Percentiles rank a stretch among this genome's conserved stretches.
These are phyloP conservation scores for Lasiurus borealis DNA, from an alignment of 2,113 vertebrate species.

Conservation along the genomic window DNA sequence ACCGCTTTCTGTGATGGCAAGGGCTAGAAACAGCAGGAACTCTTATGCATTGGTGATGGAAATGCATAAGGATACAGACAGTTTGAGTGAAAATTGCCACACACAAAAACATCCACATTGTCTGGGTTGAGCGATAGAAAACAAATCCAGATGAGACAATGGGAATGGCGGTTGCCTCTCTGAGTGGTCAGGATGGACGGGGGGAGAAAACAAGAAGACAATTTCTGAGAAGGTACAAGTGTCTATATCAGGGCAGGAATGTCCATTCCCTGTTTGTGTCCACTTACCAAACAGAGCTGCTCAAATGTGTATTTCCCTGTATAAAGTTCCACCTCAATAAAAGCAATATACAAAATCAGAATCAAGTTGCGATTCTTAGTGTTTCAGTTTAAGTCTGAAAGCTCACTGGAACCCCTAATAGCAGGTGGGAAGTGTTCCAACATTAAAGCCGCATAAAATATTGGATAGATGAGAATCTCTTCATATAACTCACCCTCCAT, in stretches of 20 bases:
- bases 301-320: not conserved
- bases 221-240: not conserved
- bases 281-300: not conserved
- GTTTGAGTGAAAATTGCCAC: not conserved
- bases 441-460: not conserved
- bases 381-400: not conserved
- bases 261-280: rapidly evolving
- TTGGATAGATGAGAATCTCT: not conserved
- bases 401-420: not conserved
- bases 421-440: not conserved
- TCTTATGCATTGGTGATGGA: not conserved
- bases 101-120: not conserved
- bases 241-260: not conserved
- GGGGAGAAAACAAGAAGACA: too few relatives aligned
- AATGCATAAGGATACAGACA: not conserved
- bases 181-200: not conserved
- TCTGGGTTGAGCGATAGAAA: not conserved
- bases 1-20: not conserved
- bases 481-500: rapidly evolving
- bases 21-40: too few relatives aligned
- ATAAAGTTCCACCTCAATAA: not conserved
- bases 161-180: not conserved
- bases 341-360: not conserved
- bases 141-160: not conserved
- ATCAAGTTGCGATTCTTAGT: not conserved